Conservation (phyloP, 2,888 invertebrate species). For the Ypsolopha sequella region DNA sequence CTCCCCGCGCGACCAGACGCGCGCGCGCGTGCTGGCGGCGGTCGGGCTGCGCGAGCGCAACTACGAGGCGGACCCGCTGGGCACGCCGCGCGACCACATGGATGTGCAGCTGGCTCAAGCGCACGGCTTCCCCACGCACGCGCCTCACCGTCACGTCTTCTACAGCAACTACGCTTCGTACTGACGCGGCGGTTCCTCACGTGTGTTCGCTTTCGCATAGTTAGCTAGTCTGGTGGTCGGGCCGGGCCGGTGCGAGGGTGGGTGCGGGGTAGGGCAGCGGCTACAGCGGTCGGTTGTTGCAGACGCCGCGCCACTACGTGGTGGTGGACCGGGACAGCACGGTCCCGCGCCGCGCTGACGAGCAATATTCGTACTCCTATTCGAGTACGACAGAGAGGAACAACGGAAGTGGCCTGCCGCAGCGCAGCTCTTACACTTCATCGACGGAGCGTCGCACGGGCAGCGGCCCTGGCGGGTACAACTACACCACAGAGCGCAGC, state of each 20-base stretch:
- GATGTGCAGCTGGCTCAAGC: conserved; percentile 74
- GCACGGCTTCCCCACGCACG: conserved; percentile 66
- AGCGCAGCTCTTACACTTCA: conserved; percentile 75
- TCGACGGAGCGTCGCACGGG: conserved; percentile 78
- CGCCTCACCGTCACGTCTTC: conserved; percentile 61
- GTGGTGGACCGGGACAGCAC: conserved; percentile 84
- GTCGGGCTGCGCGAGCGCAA: conserved; percentile 71
- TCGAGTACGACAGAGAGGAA: conserved; percentile 72
- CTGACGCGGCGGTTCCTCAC: conserved; percentile 23
- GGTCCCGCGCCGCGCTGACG: conserved; percentile 77
- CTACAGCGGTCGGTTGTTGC: conserved; percentile 65
- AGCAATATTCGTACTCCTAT: conserved; percentile 90
- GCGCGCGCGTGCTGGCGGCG: conserved; percentile 72
- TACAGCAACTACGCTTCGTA: conserved; percentile 67
- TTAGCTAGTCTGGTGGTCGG: conserved; percentile 31
- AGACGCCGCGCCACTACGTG: conserved; percentile 92
- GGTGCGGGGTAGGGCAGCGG: conserved; percentile 28
- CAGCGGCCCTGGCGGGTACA: conserved; percentile 82
- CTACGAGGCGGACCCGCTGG: conserved; percentile 70
- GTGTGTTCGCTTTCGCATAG: conserved; percentile 62
- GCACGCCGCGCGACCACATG: conserved; percentile 74
- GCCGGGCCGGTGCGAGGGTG: conserved; percentile 20
- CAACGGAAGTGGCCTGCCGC: conserved; percentile 64
- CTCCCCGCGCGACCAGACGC: conserved; percentile 75
- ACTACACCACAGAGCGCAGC: conserved; percentile 80